Evolutionary conservation across 2,888 invertebrate genomes (phyloP).

Genomic region (Cantharis rustica): DNA sequence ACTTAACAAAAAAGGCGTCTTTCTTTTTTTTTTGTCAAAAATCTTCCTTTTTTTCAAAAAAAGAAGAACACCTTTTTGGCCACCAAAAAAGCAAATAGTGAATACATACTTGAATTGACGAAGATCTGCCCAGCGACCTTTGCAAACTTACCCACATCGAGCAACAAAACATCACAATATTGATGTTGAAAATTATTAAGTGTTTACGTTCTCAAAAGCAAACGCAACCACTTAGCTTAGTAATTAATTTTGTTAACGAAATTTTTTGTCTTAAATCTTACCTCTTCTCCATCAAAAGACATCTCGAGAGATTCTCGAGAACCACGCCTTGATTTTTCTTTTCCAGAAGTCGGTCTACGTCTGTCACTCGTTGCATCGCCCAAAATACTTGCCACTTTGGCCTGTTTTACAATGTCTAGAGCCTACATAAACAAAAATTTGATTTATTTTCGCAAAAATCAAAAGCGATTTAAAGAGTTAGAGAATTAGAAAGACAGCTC

Average conservation of each 20-base stretch:
- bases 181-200: not conserved
- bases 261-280: constrained; percentile 46
- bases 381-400: constrained; percentile 78
- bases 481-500: constrained; percentile 1
- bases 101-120: constrained; percentile 4
- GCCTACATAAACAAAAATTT: constrained; percentile 62
- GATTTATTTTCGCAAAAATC: not conserved
- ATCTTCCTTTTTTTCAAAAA: not conserved
- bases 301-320: constrained; percentile 75
- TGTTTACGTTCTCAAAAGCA: not conserved
- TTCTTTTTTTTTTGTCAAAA: not conserved
- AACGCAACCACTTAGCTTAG: not conserved
- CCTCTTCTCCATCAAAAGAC: constrained; percentile 77
- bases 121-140: not conserved
- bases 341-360: constrained; percentile 55
- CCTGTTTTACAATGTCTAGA: constrained; percentile 91
- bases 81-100: constrained; percentile 8
- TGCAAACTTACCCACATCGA: constrained; percentile 5
- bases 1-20: not conserved
- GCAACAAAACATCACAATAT: not conserved
- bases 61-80: not conserved
- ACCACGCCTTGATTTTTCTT: constrained; percentile 70
- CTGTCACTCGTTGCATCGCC: constrained; percentile 62
- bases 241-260: constrained; percentile 5
- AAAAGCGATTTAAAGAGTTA: not conserved